Evolutionary conservation across 2,113 vertebrate genomes (phyloP).

Genomic region (Marcusenius ussheri): DNA sequence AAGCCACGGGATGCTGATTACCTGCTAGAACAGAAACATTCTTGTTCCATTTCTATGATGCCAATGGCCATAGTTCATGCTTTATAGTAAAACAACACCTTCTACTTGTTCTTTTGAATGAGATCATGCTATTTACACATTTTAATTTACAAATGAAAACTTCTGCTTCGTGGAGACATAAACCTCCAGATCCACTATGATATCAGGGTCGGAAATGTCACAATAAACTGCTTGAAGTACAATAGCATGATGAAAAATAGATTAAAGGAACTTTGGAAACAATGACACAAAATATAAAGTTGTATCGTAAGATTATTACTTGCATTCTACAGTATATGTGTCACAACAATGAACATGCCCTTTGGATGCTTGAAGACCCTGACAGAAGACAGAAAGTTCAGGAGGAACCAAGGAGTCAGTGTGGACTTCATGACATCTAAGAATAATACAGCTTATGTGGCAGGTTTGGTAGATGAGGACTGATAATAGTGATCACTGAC

Average conservation of each 20-base stretch:
- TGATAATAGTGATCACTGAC: not conserved
- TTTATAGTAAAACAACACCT: not conserved
- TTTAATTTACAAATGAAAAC: conserved; percentile 34
- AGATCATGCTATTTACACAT: not conserved
- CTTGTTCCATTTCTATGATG: not conserved
- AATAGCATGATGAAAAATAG: not conserved
- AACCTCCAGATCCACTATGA: not conserved
- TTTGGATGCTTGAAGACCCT: not conserved
- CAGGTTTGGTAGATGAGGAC: not conserved
- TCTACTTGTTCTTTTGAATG: not conserved
- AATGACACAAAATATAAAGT: conserved; percentile 41
- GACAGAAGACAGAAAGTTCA: not conserved
- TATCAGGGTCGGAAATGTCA: conserved; percentile 18
- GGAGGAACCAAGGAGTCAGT: not conserved
- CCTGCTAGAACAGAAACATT: not conserved
- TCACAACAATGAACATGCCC: not conserved
- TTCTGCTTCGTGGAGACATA: conserved; percentile 35
- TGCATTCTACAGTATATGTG: not conserved
- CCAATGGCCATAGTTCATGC: not conserved
- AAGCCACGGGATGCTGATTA: not conserved
- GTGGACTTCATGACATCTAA: not conserved
- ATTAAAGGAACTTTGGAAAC: conserved; percentile 31
- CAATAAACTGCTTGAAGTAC: conserved; percentile 23
- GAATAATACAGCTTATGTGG: not conserved
- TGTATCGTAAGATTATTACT: not conserved